Percentiles rank a stretch among this genome's conserved stretches.
Conservation (phyloP, 2,888 invertebrate genomes). For the Epiperipatus broadwayi region DNA sequence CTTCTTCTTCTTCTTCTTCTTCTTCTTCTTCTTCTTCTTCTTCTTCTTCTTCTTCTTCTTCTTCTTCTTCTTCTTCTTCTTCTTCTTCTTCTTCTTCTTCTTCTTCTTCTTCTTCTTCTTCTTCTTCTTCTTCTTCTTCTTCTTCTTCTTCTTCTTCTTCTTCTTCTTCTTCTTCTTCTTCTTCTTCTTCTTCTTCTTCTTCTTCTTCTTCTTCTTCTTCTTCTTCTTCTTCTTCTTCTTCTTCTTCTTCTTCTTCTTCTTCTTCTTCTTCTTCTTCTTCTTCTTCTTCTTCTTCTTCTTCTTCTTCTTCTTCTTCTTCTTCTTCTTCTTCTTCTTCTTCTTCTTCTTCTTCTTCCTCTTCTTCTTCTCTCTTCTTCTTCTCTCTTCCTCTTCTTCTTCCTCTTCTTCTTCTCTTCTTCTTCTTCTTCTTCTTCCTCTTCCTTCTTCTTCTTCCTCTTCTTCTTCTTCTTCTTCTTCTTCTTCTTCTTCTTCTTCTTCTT, state of each 20-base stretch:
- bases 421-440: no score
- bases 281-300: background rate
- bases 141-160: background rate
- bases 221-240: background rate
- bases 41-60: background rate
- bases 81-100: background rate
- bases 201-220: background rate
- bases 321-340: background rate
- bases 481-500: slow-evolving; percentile 3
- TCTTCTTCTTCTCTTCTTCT: no score
- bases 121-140: background rate
- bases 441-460: background rate
- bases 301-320: background rate
- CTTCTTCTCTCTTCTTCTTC: background rate
- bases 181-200: background rate
- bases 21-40: background rate
- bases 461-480: slow-evolving; percentile 3
- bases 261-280: background rate
- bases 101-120: background rate
- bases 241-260: background rate
- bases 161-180: background rate
- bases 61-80: background rate
- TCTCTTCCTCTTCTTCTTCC: no score
- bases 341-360: background rate
- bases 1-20: background rate